Evolutionary conservation across 2,888 invertebrate species (phyloP).

Genomic region (Muschampia staudingeri): DNA sequence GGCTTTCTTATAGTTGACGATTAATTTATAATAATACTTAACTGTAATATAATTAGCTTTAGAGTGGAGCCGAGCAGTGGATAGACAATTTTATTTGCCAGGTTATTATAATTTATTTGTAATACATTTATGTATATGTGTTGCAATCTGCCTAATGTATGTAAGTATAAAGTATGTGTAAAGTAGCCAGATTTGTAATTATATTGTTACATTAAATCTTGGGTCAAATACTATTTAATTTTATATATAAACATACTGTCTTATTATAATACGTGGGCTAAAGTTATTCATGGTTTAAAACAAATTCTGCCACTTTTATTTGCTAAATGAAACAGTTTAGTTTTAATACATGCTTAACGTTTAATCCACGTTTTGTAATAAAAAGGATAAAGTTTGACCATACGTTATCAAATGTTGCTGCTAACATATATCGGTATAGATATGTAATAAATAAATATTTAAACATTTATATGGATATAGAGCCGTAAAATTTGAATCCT

Average conservation of each 20-base stretch:
- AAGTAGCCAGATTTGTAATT: neutral
- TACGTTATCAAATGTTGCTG: neutral
- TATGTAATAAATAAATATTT: neutral
- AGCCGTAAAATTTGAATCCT: neutral
- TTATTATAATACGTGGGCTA: too few relatives aligned
- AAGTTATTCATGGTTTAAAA: too few relatives aligned
- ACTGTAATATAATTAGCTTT: conserved; percentile 56
- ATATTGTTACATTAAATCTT: neutral
- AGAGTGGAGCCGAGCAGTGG: conserved; percentile 16
- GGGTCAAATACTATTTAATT: neutral
- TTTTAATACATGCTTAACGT: too few relatives aligned
- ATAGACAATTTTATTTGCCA: conserved; percentile 22
- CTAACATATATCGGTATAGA: neutral
- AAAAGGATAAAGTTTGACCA: neutral
- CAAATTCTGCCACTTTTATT: too few relatives aligned
- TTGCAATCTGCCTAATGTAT: conserved; percentile 7
- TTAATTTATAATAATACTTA: conserved; percentile 61
- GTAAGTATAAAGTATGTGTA: conserved; percentile 12
- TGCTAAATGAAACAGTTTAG: too few relatives aligned
- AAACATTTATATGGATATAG: neutral
- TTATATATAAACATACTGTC: neutral
- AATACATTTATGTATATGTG: conserved; percentile 1
- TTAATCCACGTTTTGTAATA: too few relatives aligned
- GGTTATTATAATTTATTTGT: neutral
- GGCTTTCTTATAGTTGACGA: conserved; percentile 78